These are phyloP conservation scores for Pipra filicauda DNA, from an alignment of 2,113 vertebrate genomes.

Conservation along the genomic window DNA sequence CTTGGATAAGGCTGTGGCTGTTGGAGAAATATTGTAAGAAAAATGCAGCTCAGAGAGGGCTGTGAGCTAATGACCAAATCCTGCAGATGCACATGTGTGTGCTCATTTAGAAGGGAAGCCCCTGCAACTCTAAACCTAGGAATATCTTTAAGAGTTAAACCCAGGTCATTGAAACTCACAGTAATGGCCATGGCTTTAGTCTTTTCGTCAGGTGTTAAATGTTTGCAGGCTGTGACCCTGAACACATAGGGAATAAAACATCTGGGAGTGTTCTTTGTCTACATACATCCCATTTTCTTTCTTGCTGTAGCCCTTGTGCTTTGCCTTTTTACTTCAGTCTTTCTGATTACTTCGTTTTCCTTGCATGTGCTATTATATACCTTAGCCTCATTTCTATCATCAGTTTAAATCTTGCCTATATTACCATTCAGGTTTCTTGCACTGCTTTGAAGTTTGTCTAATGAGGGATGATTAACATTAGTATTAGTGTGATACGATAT, in stretches of 20 bases:
- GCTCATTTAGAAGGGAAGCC: neutral
- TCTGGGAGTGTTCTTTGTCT: neutral
- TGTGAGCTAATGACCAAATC: neutral
- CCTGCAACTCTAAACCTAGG: neutral
- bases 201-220: neutral
- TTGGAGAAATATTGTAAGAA: neutral
- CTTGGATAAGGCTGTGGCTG: neutral
- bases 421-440: neutral
- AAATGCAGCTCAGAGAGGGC: neutral
- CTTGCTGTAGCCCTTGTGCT: neutral
- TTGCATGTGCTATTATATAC: neutral
- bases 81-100: neutral
- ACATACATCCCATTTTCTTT: neutral
- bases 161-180: neutral
- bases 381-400: neutral
- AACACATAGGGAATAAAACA: neutral
- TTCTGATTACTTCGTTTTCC: neutral
- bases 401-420: neutral
- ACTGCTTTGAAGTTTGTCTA: conserved; percentile 11
- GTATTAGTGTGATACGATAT: neutral
- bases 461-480: conserved; percentile 3
- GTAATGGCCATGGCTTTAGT: neutral
- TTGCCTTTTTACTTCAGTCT: neutral
- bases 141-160: neutral
- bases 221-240: neutral